Base-by-base conservation (phyloP, 1,140 invertebrate genomes). In the Sesamia nonagrioides region DNA sequence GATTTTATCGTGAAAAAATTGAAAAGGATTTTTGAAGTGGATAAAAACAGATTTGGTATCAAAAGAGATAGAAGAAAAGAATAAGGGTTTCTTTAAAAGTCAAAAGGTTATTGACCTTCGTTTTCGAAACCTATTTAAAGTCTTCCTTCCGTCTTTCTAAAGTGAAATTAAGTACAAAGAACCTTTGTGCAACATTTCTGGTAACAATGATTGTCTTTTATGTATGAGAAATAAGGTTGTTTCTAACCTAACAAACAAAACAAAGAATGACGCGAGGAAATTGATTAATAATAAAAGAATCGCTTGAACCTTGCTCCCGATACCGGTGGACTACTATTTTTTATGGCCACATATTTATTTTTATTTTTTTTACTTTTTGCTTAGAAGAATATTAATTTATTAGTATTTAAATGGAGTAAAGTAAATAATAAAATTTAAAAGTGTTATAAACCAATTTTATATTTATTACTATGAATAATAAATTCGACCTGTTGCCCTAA, bases 91-190 rank as follows among this genome's bases (percentile, higher is more conserved):
- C 9, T 77, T 69, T 35, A 50, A 52, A 77, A 80, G 85, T 88
- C 79, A 82, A 86, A 86, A 83, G 86, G 84, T 84, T 81, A 66
- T 60, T 85, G 83, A 88, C 86, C 85, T 85, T 76, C 84, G 66
- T 74, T 60, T 80, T 42, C n/a, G n/a, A 6, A 58, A 52, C 48
- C 40, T 56, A 56, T 63, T 69, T 79, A 18, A 27, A 18, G 48
- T 56, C 58, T 58, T 54, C 73, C 75, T 68, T 42, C 75, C n/a
- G 6, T 60, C 27, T 6, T 61, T 4, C 7, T n/a, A n/a, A n/a
- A n/a, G n/a, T n/a, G n/a, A n/a, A 27, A 50, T 66, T 17, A 69
- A 11, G 3, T 50, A 37, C 18, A 68, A 52, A 33, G 7, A 7
- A 45, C 11, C 15, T 45, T 21, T n/a, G 2, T 42, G 7, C 21